Evolutionary conservation across 2,888 invertebrate genomes (phyloP).

Genomic region (Dendrolimus pini): DNA sequence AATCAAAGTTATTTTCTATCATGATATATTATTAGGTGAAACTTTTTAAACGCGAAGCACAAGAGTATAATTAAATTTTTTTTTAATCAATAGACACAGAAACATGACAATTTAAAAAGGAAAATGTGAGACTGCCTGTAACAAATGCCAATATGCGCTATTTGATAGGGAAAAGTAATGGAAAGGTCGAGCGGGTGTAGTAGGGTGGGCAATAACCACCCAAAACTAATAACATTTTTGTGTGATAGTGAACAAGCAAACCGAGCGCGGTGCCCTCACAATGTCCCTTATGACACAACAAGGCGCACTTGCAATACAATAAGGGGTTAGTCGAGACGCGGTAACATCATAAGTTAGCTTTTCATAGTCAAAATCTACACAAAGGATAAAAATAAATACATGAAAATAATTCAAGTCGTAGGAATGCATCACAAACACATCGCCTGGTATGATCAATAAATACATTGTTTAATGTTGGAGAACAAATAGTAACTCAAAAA

Average conservation of each 20-base stretch:
- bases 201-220: conserved; percentile 64
- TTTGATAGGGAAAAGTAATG: conserved; percentile 45
- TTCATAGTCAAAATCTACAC: conserved; percentile 13
- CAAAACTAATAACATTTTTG: conserved; percentile 74
- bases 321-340: conserved; percentile 48
- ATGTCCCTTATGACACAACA: conserved; percentile 62
- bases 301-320: conserved; percentile 59
- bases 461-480: no score
- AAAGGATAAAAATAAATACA: no score
- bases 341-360: conserved; percentile 42
- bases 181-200: conserved; percentile 45
- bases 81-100: no score
- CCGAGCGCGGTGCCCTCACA: conserved; percentile 50
- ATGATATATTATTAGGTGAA: no score
- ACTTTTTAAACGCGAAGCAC: no score
- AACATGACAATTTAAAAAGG: no score
- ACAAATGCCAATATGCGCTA: conserved; percentile 50
- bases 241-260: conserved; percentile 60
- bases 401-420: no score
- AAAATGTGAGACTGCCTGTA: conserved; percentile 4
- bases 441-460: no score
- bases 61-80: no score
- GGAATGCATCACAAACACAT: no score
- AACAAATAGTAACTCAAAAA: no score
- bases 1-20: no score